Base-by-base conservation (phyloP, 2,888 invertebrate species). In the Drosophila nigricruria region DNA sequence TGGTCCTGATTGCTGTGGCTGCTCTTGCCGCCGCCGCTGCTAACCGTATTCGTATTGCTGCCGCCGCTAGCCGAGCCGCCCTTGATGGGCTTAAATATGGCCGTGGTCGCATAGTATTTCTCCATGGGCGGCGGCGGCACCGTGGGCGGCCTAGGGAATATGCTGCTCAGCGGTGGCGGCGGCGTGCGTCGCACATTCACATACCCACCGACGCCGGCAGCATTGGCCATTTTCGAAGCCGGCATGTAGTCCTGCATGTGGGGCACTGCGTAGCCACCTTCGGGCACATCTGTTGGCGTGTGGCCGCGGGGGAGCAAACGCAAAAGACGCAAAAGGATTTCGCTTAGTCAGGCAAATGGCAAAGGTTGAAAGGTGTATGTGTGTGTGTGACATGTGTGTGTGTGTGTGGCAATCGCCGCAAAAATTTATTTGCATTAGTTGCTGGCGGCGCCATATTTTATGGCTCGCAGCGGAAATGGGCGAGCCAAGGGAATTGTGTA, bases 31-130 rank as follows among this genome's bases (percentile, higher is more conserved):
- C 87, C 86, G 70, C 90, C 85, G 73, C 89, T 83, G 82, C 90
- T 81, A 30, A 84, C 88, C 3, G 88, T 89, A 54, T 88, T 84
- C 40, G 90, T 82, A 59, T 86, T 82, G 81, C 90, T 90, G 77
- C 82, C 78, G 57, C 79, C 79, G 59, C 81, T 49, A 0, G 40
- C 43, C 16, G 80, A 79, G 56, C 88, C 86, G 50, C 92, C 91
- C 75, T 92, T 92, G 93, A 94, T 91, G 93, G 92, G 92, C 84
- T 92, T 92, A 75, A 92, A 94, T 82, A 96, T 95, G 91, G 96
- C 95, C 65, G 95, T 95, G 76, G 95, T 95, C 70, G 96, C 95
- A 93, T 96, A 96, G 92, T 96, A 96, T 90, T 95, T 94, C 92
- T 95, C 95, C 78, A 95, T 95, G 54, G 95, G 95, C 67, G 95